Base-by-base conservation (phyloP, 2,797 vertebrate species). In the Phataginus tricuspis region DNA sequence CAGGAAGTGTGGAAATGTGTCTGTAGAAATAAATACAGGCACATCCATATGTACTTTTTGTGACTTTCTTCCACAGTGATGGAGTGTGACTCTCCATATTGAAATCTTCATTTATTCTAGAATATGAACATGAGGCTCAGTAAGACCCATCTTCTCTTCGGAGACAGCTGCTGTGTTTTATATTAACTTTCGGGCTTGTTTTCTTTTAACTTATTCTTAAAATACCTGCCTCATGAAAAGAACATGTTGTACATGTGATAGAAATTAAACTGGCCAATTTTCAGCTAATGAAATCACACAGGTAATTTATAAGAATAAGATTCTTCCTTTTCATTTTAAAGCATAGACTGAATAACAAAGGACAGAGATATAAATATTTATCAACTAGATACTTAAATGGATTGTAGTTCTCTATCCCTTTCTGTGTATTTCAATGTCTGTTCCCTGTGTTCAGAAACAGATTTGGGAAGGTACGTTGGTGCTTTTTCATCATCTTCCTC, bases 131-230 rank as follows among this genome's bases (percentile, higher is more conserved):
- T 49, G 45, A 42, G 45, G 7, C 86, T 94, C 63, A 37, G 29
- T 8, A 91, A 66, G 19, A 91, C 49, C 4, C 21, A 31, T 80
- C 91, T 95, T 90, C 51, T 64, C 34, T 39, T 92, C 91, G 42
- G 66, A 78, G 16, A 69, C 53, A 74, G 42, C 14, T 94, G 9
- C 29, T 85, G 59, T 80, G 27, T 71, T 95, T 87, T 89, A 49
- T 49, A 37, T 90, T 53, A 83, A 83, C 25, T 88, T 79, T 86
- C 87, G n/a, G 68, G 34, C 12, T 89, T 85, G 5, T 72, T 64
- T 91, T 87, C 39, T 94, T 72, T 95, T 95, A 77, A 88, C 82
- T 86, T 45, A 59, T 90, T 90, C n/a, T 77, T 80, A 72, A 89
- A 94, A 94, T 61, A 6, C 16, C 18, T 4, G 55, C 18, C 51